phyloP scores from a whole-genome alignment of 2,113 vertebrate genomes.

The Cnemophilus loriae region DNA sequence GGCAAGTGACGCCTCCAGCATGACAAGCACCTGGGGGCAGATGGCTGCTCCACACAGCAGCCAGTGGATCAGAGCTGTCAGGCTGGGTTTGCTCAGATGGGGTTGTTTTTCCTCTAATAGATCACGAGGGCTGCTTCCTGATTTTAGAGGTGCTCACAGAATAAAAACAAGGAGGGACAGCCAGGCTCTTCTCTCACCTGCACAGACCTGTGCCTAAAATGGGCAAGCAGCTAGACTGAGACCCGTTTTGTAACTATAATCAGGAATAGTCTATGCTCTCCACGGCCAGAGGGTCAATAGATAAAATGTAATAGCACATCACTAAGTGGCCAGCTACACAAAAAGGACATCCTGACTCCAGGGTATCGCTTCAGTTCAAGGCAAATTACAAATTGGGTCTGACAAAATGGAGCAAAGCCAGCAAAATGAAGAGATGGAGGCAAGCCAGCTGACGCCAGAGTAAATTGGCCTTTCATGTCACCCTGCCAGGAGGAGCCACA shows the following conservation, averaged over 20 bases:
- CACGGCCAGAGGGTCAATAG: neutral
- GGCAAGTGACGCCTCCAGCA: neutral
- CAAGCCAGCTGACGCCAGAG: neutral
- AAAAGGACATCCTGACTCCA: neutral
- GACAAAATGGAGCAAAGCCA: neutral
- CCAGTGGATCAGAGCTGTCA: neutral
- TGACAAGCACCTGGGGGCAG: rapidly evolving
- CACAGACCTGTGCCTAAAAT: neutral
- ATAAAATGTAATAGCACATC: neutral
- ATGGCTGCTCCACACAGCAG: neutral
- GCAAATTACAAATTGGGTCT: slow-evolving; percentile 30
- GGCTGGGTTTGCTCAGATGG: neutral
- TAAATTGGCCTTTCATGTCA: neutral
- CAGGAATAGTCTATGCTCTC: neutral
- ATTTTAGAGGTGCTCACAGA: neutral
- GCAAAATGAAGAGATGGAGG: neutral
- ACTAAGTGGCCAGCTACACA: neutral
- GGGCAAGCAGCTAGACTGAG: neutral
- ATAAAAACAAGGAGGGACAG: neutral
- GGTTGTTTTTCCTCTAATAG: neutral
- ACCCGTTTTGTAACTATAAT: rapidly evolving
- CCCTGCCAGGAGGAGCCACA: neutral
- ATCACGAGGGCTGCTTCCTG: neutral
- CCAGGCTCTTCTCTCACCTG: neutral
- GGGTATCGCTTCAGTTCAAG: neutral